These are phyloP conservation scores for Sebastes nivosus DNA, from an alignment of 2,797 vertebrate genomes.

Conservation along the genomic window DNA sequence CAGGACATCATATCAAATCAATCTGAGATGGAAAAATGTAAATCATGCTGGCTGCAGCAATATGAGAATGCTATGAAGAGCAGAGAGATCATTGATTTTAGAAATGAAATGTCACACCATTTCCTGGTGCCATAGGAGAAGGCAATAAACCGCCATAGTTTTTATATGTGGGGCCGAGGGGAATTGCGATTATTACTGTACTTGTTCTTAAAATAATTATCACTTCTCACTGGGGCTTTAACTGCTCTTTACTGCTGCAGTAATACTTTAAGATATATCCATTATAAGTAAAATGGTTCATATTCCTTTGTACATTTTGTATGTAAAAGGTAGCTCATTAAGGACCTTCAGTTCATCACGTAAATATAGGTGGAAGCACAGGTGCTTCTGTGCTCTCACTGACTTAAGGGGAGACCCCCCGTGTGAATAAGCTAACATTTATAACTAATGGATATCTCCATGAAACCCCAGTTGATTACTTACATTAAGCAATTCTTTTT, in stretches of 20 bases:
- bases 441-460: background rate
- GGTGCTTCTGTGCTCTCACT: no score
- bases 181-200: conserved; percentile 29
- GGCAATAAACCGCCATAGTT: conserved; percentile 25
- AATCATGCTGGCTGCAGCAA: conserved; percentile 56
- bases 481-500: no score
- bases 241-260: background rate
- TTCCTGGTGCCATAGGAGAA: conserved; percentile 32
- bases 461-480: no score
- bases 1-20: conserved; percentile 73
- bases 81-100: conserved; percentile 67
- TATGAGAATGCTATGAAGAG: conserved; percentile 58
- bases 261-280: background rate
- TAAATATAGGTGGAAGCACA: background rate
- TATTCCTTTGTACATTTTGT: background rate
- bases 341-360: background rate
- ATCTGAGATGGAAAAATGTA: conserved; percentile 68
- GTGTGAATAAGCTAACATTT: background rate
- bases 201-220: conserved; percentile 27
- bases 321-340: background rate
- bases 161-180: conserved; percentile 26
- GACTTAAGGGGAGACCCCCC: no score
- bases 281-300: background rate
- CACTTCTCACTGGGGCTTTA: background rate
- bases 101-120: conserved; percentile 68